These are phyloP conservation scores for Cosmorhoe ocellata DNA, from an alignment of 2,888 invertebrate species.

Conservation along the genomic window DNA sequence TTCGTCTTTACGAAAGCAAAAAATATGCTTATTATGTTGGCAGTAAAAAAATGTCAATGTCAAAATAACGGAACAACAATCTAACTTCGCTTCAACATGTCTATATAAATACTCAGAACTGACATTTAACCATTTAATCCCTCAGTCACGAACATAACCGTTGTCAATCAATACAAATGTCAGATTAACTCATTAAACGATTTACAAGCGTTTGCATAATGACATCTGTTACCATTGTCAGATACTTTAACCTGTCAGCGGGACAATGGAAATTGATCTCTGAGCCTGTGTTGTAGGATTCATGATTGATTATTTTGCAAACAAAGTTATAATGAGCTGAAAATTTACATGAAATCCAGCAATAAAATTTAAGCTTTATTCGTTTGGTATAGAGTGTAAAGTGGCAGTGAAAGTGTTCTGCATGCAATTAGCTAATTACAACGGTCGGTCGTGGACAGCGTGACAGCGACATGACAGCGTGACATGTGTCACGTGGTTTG, in stretches of 20 bases:
- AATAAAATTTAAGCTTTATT: slow-evolving; percentile 18
- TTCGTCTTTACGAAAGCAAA: no score
- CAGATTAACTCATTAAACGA: slow-evolving; percentile 59
- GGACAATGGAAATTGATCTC: slow-evolving; percentile 39
- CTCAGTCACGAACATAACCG: slow-evolving; percentile 29
- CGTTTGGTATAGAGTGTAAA: slow-evolving; percentile 1
- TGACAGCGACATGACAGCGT: slow-evolving; percentile 41
- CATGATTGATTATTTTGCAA: slow-evolving; percentile 39
- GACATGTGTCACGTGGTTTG: slow-evolving; percentile 52
- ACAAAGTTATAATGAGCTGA: slow-evolving; percentile 50
- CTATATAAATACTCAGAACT: slow-evolving; percentile 19
- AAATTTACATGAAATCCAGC: slow-evolving; percentile 39
- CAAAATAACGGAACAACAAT: no score
- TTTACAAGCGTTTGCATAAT: slow-evolving; percentile 49
- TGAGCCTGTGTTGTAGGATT: slow-evolving; percentile 41
- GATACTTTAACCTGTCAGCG: slow-evolving; percentile 25
- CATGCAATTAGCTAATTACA: slow-evolving; percentile 70
- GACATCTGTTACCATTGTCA: slow-evolving; percentile 38
- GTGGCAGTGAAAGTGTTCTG: slow-evolving; percentile 29
- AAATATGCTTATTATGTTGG: no score
- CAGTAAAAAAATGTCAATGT: no score
- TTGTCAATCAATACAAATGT: slow-evolving; percentile 54
- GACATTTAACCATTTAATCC: slow-evolving; percentile 24
- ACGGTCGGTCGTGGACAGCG: slow-evolving; percentile 30
- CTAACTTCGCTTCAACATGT: neutral